Conservation (phyloP, 1,140 invertebrate species). For the Ceratitis capitata region DNA sequence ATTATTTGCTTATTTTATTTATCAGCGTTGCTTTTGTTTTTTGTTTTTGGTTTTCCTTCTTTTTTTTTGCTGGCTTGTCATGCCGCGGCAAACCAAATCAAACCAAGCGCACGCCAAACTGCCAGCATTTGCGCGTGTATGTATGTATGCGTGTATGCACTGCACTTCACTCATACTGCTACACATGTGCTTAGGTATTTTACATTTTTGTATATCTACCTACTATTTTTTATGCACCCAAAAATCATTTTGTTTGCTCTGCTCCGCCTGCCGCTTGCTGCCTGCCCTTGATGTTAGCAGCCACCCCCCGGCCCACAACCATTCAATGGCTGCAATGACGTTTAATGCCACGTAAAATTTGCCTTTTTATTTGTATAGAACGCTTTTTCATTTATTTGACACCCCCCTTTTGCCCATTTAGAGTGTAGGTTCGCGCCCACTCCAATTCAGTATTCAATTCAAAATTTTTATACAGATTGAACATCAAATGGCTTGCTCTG, state of each 20-base stretch:
- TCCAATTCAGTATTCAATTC: neutral
- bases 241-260: neutral
- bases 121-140: neutral
- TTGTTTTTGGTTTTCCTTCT: neutral
- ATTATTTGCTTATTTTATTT: conserved; percentile 33
- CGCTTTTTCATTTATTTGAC: conserved; percentile 15
- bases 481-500: conserved; percentile 7
- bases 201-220: conserved; percentile 6
- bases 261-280: neutral
- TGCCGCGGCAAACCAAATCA: neutral
- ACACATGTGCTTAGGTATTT: neutral
- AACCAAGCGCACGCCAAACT: neutral
- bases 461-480: neutral
- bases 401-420: too few species aligned
- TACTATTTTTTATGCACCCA: conserved; percentile 22
- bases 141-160: neutral
- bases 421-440: too few species aligned
- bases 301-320: too few species aligned
- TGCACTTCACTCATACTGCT: conserved; percentile 22
- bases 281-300: too few species aligned
- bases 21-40: neutral
- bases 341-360: too few species aligned
- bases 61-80: neutral
- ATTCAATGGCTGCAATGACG: too few species aligned
- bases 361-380: neutral